A percentile compares a stretch with the other conserved stretches of the same genome.
These are phyloP conservation scores for Sterna hirundo DNA, from an alignment of 2,113 vertebrate genomes.

Conservation along the genomic window DNA sequence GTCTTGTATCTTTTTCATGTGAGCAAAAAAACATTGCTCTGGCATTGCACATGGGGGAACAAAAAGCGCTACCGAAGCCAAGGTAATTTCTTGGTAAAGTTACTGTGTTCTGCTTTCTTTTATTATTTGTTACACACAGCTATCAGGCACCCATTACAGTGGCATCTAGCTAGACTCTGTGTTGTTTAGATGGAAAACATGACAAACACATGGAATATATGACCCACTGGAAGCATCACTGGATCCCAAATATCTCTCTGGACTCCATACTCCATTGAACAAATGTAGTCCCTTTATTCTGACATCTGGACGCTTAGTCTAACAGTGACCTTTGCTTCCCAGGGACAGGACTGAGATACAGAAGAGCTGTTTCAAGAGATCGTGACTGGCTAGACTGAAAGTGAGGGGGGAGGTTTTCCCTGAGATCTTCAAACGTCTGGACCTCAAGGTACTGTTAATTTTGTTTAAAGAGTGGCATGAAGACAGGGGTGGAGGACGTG, in stretches of 20 bases:
- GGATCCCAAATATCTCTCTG: slow-evolving; percentile 6
- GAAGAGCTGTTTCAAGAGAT: background rate
- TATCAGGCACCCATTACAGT: background rate
- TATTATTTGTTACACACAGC: background rate
- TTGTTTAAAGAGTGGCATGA: background rate
- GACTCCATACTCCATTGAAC: slow-evolving; percentile 20
- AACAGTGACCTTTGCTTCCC: slow-evolving; percentile 17
- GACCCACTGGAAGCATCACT: slow-evolving; percentile 13
- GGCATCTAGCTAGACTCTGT: background rate
- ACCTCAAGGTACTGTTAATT: background rate
- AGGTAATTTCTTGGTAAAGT: background rate
- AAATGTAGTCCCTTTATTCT: slow-evolving; percentile 29
- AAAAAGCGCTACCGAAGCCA: background rate
- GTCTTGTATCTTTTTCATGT: background rate
- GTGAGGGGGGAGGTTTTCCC: background rate
- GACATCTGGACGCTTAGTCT: slow-evolving; percentile 16
- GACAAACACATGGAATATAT: background rate
- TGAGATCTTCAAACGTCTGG: background rate
- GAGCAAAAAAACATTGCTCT: background rate
- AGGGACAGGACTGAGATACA: background rate
- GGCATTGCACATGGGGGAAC: background rate
- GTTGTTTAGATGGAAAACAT: background rate
- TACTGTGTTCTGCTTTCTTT: background rate
- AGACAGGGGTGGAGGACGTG: background rate
- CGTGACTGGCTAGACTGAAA: background rate